Evolutionary conservation across 2,888 invertebrate species (phyloP), one percentile per base, ranked within the genome.

Genomic region (Linnaemya tessellans): DNA sequence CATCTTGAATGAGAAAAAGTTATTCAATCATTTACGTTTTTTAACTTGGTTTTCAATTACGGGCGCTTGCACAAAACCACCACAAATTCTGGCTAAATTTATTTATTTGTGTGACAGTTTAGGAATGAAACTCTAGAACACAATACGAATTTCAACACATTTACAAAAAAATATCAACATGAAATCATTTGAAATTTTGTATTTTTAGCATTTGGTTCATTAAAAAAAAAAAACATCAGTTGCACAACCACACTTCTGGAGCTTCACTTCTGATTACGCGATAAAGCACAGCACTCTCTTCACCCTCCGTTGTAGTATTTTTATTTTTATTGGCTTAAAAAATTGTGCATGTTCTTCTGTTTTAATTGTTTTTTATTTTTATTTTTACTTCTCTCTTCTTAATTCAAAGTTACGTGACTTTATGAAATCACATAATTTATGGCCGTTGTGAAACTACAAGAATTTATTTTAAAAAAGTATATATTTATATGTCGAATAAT

Each of bases 401-500:
- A 22, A 78, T 67, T 71, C 65, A 65, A 41, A 65, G 46, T 64
- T 85, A 85, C 85, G 85, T 85, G 85, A 85, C 85, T 85, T 49
- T 38, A 70, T 46, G 18, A 73, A 78, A 79, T 79, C 81, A 85
- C 78, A 81, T 60, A 81, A 85, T 85, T 68, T 82, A 70, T 81
- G 68, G 74, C 56, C 68, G 43, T 79, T 64, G 22, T 58, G 30
- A 74, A 56, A 70, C 62, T 30, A 43, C n/a, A 64, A 70, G 73
- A 62, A 46, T 51, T 56, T 49, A 46, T 18, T 49, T 25, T 49
- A 18, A 73, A 58, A 43, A 51, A 54, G 25, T 18, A 30, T 30
- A 30, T 30, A n/a, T n/a, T n/a, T n/a, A n/a, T 30, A 30, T 30
- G 15, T 15, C 13, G 13, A 56, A 46, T 41, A 13, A 18, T 2